These are phyloP conservation scores for Malurus alboscapulatus DNA, from an alignment of 2,113 vertebrate species.

Conservation along the genomic window DNA sequence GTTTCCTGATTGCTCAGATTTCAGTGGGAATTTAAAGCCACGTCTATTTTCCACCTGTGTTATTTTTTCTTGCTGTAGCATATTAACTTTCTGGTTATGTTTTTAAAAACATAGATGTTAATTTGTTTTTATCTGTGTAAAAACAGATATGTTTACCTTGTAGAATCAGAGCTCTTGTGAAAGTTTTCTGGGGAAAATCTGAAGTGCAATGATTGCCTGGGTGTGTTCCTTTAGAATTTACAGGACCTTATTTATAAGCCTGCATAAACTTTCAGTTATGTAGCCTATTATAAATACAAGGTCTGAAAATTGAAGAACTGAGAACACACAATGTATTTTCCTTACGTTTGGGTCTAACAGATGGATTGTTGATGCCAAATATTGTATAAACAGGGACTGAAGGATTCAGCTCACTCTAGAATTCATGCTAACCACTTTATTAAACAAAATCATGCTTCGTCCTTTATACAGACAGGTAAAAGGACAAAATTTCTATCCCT, in stretches of 20 bases:
- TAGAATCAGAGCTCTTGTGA: not conserved
- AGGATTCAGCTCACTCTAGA: not conserved
- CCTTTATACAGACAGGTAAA: not conserved
- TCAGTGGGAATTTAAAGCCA: not conserved
- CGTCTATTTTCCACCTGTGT: not conserved
- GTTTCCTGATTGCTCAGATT: not conserved
- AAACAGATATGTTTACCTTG: not conserved
- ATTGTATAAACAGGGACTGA: not conserved
- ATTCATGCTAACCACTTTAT: not conserved
- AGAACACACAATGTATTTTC: conserved; percentile 43
- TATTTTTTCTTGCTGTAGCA: not conserved
- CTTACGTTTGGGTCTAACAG: not conserved
- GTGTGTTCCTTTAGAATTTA: conserved; percentile 42
- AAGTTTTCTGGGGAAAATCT: not conserved
- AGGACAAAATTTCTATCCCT: not conserved
- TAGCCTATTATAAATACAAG: not conserved
- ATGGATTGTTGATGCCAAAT: conserved; percentile 19
- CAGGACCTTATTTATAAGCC: conserved; percentile 36
- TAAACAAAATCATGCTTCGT: not conserved
- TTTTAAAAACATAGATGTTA: not conserved
- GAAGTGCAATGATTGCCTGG: not conserved
- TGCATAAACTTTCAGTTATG: conserved; percentile 20
- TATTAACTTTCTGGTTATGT: not conserved
- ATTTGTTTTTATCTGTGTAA: not conserved
- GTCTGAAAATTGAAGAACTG: conserved; percentile 14